Percentiles rank a stretch among this genome's conserved stretches.
These are phyloP conservation scores for Rostratula benghalensis DNA, from an alignment of 2,113 vertebrate species.

Conservation along the genomic window DNA sequence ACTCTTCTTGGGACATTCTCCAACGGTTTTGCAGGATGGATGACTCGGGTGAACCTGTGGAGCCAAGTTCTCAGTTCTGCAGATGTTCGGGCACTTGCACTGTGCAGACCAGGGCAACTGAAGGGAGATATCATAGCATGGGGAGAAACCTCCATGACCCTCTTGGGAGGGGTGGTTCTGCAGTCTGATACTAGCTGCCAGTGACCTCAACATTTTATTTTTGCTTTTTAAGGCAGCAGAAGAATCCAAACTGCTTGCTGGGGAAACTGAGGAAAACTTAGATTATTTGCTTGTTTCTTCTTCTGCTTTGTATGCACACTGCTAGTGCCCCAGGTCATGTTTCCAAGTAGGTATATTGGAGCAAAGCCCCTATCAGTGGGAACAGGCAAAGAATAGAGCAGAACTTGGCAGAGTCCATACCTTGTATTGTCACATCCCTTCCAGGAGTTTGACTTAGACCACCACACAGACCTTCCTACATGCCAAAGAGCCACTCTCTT, in stretches of 20 bases:
- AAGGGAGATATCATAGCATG: slow-evolving; percentile 80
- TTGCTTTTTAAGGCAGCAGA: neutral
- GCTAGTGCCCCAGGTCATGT: neutral
- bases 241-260: neutral
- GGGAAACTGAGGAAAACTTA: neutral
- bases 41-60: slow-evolving; percentile 81
- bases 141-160: slow-evolving; percentile 74
- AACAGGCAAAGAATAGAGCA: neutral
- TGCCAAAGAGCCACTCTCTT: neutral
- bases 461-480: too few species aligned
- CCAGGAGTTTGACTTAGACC: neutral
- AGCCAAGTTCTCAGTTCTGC: slow-evolving; percentile 71
- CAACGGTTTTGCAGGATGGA: slow-evolving; percentile 74
- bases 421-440: neutral
- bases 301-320: neutral
- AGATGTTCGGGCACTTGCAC: slow-evolving; percentile 74
- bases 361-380: neutral
- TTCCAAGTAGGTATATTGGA: neutral
- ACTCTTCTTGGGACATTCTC: slow-evolving; percentile 75
- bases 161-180: slow-evolving; percentile 82
- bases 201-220: neutral
- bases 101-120: slow-evolving; percentile 51
- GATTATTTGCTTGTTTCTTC: neutral
- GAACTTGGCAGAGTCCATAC: neutral
- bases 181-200: slow-evolving; percentile 77